Base-by-base conservation (phyloP, 2,797 vertebrate species). In the Microchirus variegatus region DNA sequence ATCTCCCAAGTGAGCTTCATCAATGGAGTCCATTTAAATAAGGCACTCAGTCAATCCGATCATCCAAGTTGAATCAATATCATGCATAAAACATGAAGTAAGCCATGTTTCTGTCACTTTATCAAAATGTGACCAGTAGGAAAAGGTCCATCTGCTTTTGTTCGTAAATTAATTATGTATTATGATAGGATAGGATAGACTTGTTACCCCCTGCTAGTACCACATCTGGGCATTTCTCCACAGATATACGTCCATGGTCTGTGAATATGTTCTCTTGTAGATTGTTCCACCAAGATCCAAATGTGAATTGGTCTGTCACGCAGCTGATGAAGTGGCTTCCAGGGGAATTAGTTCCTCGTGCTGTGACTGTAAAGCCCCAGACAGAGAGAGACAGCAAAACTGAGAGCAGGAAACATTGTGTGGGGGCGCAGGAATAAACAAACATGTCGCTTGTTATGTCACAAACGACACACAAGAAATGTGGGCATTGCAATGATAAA, bases 211-310 rank as follows among this genome's bases (percentile, higher is more conserved):
- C 8, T 41, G 7, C 18, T 46, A 12, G 8, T 52, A 15, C 17
- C 40, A 13, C 56, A 51, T 45, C 46, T 40, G 22, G 46, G 16
- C 14, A 16, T 45, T n/a, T 58, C 40, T 52, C 5, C 0, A 42
- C 31, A 36, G 17, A 74, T 47, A 22, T 4, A 17, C 63, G 46
- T 66, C 43, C 36, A 10, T 1, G 7, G 14, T 59, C 70, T 70
- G 65, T 69, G 78, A 70, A 80, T 31, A 31, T 70, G 66, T 50
- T 56, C 54, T 67, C 47, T 22, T 17, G 66, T 77, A 58, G 67
- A 68, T 69, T 73, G 58, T 66, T 64, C 62, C 69, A 67, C 63
- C 53, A 48, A 62, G 14, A 18, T 38, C 16, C 18, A 55, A 59
- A 64, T 71, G 66, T 60, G 31, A 53, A 59, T 18, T 59, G 53